These are phyloP conservation scores for Limnephilus marmoratus DNA, from an alignment of 2,888 invertebrate species.

Conservation along the genomic window DNA sequence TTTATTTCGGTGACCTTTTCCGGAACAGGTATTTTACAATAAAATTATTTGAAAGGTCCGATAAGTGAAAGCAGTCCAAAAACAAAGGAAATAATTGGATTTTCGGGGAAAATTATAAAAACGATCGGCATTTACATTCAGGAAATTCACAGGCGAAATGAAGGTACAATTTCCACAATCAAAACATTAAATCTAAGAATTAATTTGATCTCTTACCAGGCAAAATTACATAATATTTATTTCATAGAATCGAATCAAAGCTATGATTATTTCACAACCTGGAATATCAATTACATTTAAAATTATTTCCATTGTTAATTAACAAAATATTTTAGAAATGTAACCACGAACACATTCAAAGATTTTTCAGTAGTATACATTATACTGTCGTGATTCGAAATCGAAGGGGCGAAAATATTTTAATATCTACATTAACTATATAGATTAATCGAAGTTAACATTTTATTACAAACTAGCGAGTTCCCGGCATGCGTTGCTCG, in stretches of 20 bases:
- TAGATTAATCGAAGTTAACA: neutral
- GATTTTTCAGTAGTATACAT: neutral
- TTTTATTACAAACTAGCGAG: no score
- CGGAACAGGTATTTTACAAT: neutral
- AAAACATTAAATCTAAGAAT: neutral
- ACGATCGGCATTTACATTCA: neutral
- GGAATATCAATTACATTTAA: neutral
- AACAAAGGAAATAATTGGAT: neutral
- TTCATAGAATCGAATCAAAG: neutral
- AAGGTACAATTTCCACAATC: no score
- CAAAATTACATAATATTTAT: neutral
- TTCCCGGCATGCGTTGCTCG: no score
- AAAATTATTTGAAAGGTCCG: neutral
- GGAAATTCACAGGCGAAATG: no score
- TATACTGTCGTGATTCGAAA: neutral
- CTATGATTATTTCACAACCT: neutral
- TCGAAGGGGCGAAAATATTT: neutral
- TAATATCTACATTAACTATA: neutral
- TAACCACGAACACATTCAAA: neutral
- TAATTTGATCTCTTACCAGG: neutral
- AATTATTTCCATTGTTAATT: neutral
- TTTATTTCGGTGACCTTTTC: neutral
- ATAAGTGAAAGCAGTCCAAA: neutral
- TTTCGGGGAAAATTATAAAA: neutral
- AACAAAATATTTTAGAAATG: no score